Conservation (phyloP, 2,888 invertebrate genomes). For the Cheilosia grossa region DNA sequence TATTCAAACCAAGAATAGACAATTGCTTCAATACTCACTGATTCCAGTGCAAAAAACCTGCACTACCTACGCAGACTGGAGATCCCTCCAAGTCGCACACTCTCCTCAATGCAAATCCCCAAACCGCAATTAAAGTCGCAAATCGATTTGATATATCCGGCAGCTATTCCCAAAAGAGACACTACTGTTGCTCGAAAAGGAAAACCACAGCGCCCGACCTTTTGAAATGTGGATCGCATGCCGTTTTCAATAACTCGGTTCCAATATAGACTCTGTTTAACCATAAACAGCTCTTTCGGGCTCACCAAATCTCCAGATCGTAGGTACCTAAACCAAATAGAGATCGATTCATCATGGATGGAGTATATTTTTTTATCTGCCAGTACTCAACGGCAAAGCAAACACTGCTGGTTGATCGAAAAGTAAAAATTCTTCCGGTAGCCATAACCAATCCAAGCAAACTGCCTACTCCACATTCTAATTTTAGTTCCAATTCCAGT, state of each 20-base stretch:
- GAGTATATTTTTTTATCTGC: no score
- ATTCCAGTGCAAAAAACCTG: no score
- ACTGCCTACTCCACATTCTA: conserved; percentile 46
- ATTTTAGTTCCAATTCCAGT: conserved; percentile 19
- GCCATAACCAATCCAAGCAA: conserved; percentile 49
- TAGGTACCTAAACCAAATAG: not conserved
- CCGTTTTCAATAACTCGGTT: no score
- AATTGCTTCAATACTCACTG: no score
- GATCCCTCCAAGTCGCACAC: not conserved
- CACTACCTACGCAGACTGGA: not conserved
- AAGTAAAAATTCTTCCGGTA: conserved; percentile 61
- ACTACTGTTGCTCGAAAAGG: no score
- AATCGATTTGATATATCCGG: not conserved
- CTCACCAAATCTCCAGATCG: no score
- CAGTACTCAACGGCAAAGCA: conserved; percentile 48
- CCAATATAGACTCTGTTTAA: not conserved
- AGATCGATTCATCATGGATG: conserved; percentile 23
- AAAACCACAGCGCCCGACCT: no score
- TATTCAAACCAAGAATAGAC: no score
- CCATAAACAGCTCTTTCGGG: not conserved
- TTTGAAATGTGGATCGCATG: no score
- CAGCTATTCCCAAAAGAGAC: not conserved
- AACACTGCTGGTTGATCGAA: conserved; percentile 17
- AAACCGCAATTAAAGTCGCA: not conserved
- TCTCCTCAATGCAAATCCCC: not conserved